Evolutionary conservation across 1,140 invertebrate genomes (phyloP).

Genomic region (Drosophila orena): DNA sequence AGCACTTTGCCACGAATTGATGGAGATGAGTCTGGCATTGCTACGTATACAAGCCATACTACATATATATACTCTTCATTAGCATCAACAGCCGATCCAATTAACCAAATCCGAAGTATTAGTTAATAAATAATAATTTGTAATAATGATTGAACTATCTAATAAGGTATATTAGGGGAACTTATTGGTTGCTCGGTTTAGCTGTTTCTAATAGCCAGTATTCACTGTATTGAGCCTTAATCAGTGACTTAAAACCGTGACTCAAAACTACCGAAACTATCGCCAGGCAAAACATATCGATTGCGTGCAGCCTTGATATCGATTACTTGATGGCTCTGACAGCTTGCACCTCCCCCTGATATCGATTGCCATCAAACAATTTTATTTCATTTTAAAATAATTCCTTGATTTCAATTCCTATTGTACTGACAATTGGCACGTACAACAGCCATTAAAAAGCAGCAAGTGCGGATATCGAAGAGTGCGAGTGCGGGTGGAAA

Average conservation of each 20-base stretch:
- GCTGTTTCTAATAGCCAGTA: background rate
- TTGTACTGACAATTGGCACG: background rate
- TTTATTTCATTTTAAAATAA: conserved; percentile 2
- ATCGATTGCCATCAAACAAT: background rate
- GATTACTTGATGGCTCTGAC: background rate
- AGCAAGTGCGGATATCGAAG: conserved; percentile 6
- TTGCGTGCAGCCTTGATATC: background rate
- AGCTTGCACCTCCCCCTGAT: conserved; percentile 1
- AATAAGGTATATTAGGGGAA: no score
- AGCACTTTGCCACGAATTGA: no score
- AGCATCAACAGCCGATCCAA: no score
- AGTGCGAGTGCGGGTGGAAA: conserved; percentile 8
- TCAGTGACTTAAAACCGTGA: conserved; percentile 2
- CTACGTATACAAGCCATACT: no score
- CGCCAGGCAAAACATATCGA: background rate
- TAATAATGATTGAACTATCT: no score
- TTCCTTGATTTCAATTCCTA: background rate
- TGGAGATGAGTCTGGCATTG: no score
- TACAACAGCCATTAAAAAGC: background rate
- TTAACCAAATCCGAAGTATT: no score
- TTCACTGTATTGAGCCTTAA: background rate
- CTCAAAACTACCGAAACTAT: conserved; percentile 1
- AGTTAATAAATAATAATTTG: no score
- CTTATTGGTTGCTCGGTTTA: no score
- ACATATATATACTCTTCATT: no score